phyloP scores from a whole-genome alignment of 1,140 invertebrate genomes.

The Popillia japonica region DNA sequence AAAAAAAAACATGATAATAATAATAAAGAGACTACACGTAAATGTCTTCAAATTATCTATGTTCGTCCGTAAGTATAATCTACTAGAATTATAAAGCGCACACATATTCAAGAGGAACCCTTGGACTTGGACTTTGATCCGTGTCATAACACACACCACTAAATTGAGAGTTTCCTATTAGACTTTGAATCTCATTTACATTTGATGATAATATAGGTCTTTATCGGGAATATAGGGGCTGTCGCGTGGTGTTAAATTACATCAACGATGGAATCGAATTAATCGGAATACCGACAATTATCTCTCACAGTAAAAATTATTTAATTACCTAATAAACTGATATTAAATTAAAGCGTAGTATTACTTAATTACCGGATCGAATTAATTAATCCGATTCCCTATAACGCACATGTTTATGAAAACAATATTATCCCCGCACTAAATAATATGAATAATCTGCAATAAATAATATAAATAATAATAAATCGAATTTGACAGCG shows the following conservation, averaged over 20 bases:
- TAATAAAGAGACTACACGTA: no score
- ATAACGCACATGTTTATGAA: background rate
- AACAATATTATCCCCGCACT: background rate
- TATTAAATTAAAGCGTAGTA: no score
- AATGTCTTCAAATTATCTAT: no score
- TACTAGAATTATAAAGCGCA: no score
- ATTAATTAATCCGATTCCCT: no score
- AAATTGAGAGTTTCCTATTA: slow-evolving; percentile 39
- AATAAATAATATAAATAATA: no score
- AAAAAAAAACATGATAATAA: no score
- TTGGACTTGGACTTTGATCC: slow-evolving; percentile 38
- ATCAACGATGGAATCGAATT: background rate
- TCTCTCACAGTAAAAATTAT: no score
- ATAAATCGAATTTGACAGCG: slow-evolving; percentile 11
- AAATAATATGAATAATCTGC: background rate
- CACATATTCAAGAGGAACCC: background rate
- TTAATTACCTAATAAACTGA: no score
- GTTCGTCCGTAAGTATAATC: no score
- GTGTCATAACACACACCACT: slow-evolving; percentile 12
- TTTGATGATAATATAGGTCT: background rate
- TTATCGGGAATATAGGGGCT: slow-evolving; percentile 9
- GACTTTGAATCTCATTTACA: slow-evolving; percentile 35
- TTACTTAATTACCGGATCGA: no score
- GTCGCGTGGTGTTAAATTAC: background rate
- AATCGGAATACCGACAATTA: background rate